Evolutionary conservation across 64 coral and sea anemone genomes (phyloP).

Genomic region (Stichodactyla mertensii): DNA sequence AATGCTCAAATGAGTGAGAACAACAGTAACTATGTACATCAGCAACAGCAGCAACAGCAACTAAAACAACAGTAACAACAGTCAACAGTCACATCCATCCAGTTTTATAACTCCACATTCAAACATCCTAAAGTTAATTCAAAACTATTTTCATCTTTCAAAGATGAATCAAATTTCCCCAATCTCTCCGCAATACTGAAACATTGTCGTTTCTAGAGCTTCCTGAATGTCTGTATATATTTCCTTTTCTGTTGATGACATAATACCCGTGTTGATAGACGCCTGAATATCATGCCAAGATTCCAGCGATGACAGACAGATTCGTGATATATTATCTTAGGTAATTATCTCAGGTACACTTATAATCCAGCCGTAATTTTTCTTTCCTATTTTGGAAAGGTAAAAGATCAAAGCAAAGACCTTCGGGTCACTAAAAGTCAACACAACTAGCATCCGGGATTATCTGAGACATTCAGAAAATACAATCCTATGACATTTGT

Average conservation of each 20-base stretch:
- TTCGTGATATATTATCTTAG: background rate
- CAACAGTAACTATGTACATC: too few relatives aligned
- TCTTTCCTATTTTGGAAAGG: background rate
- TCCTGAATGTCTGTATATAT: too few relatives aligned
- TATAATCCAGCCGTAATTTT: background rate
- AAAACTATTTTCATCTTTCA: too few relatives aligned
- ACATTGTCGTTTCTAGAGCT: too few relatives aligned
- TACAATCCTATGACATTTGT: background rate
- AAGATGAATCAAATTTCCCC: too few relatives aligned
- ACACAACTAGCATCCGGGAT: background rate
- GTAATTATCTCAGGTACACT: background rate
- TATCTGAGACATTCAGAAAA: background rate
- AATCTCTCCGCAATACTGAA: too few relatives aligned
- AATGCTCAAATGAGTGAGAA: too few relatives aligned
- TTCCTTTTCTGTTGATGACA: background rate
- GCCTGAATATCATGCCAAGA: background rate
- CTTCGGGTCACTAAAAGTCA: background rate
- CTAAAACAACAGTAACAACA: too few relatives aligned
- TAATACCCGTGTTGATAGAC: background rate
- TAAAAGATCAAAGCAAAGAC: background rate
- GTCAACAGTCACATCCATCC: too few relatives aligned
- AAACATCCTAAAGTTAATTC: too few relatives aligned
- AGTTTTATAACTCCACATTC: too few relatives aligned
- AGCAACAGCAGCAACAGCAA: too few relatives aligned
- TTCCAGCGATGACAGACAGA: background rate